A percentile compares a stretch with the other conserved stretches of the same genome.
Conservation (phyloP, 2,888 invertebrate genomes). For the Griposia aprilina region DNA sequence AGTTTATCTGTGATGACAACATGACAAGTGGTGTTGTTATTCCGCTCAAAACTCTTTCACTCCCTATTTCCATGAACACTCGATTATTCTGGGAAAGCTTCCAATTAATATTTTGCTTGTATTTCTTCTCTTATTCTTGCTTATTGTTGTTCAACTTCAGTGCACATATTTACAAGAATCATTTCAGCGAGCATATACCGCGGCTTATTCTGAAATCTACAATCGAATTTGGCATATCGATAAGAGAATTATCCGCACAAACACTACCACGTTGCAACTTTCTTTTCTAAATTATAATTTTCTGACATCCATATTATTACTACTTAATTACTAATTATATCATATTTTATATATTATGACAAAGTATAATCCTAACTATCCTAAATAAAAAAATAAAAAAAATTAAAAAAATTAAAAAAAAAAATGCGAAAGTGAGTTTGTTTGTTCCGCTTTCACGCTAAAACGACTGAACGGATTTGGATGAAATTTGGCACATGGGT, state of each 20-base stretch:
- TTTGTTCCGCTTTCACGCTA: not conserved
- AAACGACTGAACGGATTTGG: too few relatives aligned
- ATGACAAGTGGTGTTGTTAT: slow-evolving; percentile 10
- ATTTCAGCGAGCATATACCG: not conserved
- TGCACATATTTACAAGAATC: not conserved
- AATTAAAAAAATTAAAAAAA: too few relatives aligned
- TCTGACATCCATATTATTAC: not conserved
- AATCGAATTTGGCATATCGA: not conserved
- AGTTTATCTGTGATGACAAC: slow-evolving; percentile 8
- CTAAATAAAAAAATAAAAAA: too few relatives aligned
- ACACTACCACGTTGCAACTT: not conserved
- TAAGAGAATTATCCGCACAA: not conserved
- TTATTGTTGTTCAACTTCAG: not conserved
- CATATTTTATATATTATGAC: too few relatives aligned
- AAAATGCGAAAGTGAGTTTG: not conserved
- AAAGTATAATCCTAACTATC: too few relatives aligned
- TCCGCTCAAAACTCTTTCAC: not conserved
- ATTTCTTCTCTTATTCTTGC: slow-evolving; percentile 13
- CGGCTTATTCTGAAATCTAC: not conserved
- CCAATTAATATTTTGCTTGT: not conserved
- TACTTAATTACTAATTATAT: too few relatives aligned
- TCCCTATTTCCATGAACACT: not conserved
- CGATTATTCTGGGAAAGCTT: not conserved
- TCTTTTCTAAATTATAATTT: not conserved
- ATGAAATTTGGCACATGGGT: too few relatives aligned